Evolutionary conservation across 2,888 invertebrate genomes (phyloP), one percentile per base, ranked within the genome.

Genomic region (Synanthedon tipuliformis): DNA sequence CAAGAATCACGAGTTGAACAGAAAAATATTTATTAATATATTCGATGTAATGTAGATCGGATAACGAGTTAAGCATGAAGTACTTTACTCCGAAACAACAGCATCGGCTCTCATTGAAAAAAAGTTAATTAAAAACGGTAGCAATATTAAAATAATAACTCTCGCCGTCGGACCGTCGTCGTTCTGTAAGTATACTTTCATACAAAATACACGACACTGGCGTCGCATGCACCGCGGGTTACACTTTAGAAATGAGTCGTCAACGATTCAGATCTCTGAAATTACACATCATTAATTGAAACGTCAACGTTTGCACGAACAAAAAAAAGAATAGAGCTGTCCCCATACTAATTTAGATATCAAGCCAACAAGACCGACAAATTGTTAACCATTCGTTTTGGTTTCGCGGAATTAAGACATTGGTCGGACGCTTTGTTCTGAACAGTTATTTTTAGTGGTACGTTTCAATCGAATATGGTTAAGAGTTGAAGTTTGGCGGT

Each of bases 261-360:
- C 69, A 72, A 68, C 71, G 76, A 78, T 78, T 74, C 72, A 69
- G 75, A 78, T 77, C 80, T 79, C 75, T 78, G 73, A 80, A 78
- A 81, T 81, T 80, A 75, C 74, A 78, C 74, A 68, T 73, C 77
- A 81, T 82, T 80, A 83, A 83, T 83, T 83, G 81, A 82, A 76
- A 74, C 75, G 79, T 83, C 81, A 75, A 73, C 34, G 71, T 73
- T 73, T 68, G 74, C 71, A 69, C 69, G 65, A 61, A 61, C 68
- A 75, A 74, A 75, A 75, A n/a, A 74, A 73, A 66, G 60, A 61
- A 69, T 69, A 72, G 68, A 61, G 69, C 74, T 75, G 80, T 81
- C 79, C 78, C 74, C 81, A 78, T 80, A 81, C 81, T 82, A 82
- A 83, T 82, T 83, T 82, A 82, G 83, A 80, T 83, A 83, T 83